These are phyloP conservation scores for Cataglyphis albicans DNA, from an alignment of 2,888 invertebrate genomes.

Conservation along the genomic window DNA sequence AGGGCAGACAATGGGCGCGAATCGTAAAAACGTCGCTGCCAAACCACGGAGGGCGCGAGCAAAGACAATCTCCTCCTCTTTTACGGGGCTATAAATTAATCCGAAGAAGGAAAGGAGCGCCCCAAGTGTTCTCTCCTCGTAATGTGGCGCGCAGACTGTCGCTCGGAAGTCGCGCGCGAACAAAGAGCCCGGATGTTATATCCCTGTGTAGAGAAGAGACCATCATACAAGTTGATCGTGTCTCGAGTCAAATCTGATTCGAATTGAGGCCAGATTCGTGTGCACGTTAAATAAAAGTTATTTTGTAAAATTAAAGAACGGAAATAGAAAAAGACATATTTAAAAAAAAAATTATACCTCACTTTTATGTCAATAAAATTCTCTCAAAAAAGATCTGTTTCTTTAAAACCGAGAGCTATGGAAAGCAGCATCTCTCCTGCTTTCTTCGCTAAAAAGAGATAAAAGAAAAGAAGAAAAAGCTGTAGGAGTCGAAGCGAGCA, in stretches of 20 bases:
- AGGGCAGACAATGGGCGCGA: slow-evolving; percentile 73
- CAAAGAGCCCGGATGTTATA: slow-evolving; percentile 67
- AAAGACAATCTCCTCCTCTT: slow-evolving; percentile 79
- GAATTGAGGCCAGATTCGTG: background rate
- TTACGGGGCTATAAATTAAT: slow-evolving; percentile 82
- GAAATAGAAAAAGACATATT: background rate
- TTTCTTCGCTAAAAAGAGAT: slow-evolving; percentile 21
- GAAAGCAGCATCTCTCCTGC: background rate
- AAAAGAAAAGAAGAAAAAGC: background rate
- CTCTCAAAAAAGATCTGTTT: background rate
- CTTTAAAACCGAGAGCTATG: background rate
- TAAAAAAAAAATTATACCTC: background rate
- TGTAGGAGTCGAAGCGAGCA: background rate
- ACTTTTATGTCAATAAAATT: background rate
- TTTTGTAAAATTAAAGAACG: background rate
- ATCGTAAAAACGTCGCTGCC: slow-evolving; percentile 82
- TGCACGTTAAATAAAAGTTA: background rate
- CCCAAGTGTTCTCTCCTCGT: slow-evolving; percentile 75
- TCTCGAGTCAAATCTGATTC: background rate
- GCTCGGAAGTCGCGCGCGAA: slow-evolving; percentile 62
- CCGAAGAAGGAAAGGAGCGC: slow-evolving; percentile 65
- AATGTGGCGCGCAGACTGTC: slow-evolving; percentile 56
- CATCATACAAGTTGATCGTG: background rate
- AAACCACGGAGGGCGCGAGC: slow-evolving; percentile 77
- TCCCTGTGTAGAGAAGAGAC: background rate